phyloP scores from a whole-genome alignment of 2,888 invertebrate genomes.

The Pandemis corylana region DNA sequence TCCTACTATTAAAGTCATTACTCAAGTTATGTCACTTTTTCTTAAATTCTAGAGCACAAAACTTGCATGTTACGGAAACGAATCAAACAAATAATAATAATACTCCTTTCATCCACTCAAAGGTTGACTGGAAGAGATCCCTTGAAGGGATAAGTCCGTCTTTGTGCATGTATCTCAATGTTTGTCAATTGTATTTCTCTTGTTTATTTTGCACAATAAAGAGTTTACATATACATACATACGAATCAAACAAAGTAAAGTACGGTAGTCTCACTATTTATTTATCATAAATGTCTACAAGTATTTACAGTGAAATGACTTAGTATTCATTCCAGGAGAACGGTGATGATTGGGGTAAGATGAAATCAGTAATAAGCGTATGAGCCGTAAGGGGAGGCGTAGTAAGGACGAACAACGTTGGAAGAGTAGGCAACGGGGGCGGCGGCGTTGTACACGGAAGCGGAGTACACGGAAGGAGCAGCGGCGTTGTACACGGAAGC shows the following conservation, averaged over 20 bases:
- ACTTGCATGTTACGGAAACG: not conserved
- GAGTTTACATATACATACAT: too few species aligned
- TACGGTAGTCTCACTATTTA: slow-evolving; percentile 58
- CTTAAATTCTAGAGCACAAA: not conserved
- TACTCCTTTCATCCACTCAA: too few species aligned
- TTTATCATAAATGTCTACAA: slow-evolving; percentile 54
- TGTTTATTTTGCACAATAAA: too few species aligned
- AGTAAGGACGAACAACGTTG: slow-evolving; percentile 35
- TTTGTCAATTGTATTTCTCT: too few species aligned
- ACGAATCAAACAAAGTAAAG: slow-evolving; percentile 16
- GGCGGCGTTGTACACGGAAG: slow-evolving; percentile 49
- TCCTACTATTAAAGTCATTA: not conserved
- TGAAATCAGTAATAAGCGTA: slow-evolving; percentile 20
- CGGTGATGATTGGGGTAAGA: not conserved
- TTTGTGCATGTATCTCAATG: too few species aligned
- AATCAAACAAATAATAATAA: slow-evolving; percentile 23
- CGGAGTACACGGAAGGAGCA: slow-evolving; percentile 43
- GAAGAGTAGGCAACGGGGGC: slow-evolving; percentile 42
- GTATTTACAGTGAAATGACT: slow-evolving; percentile 33
- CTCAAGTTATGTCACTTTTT: not conserved
- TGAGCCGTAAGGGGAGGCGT: slow-evolving; percentile 42
- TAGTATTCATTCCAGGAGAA: slow-evolving; percentile 9
- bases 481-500: slow-evolving; percentile 42
- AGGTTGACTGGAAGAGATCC: too few species aligned
- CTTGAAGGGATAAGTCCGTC: too few species aligned